Evolutionary conservation across 2,888 invertebrate species (phyloP).

Genomic region (Quadroppia sp.): DNA sequence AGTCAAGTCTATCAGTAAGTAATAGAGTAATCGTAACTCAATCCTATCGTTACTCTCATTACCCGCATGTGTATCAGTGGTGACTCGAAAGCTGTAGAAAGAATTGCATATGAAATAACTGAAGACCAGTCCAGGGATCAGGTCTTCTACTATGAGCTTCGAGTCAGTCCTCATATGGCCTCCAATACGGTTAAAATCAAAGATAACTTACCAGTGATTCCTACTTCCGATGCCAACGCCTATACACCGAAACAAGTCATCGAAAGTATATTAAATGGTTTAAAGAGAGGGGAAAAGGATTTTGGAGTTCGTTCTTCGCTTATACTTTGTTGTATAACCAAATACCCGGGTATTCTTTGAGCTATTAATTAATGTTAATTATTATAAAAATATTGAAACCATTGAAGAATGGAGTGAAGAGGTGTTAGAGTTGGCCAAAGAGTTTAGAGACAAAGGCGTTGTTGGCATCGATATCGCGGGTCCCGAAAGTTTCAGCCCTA

Average conservation of each 20-base stretch:
- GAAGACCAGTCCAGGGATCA: conserved; percentile 57
- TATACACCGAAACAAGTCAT: conserved; percentile 54
- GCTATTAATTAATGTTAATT: neutral
- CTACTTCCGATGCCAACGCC: conserved; percentile 48
- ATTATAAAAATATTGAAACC: too few species aligned
- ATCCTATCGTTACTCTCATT: conserved; percentile 32
- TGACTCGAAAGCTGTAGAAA: conserved; percentile 56
- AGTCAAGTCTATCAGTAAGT: neutral
- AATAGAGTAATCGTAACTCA: neutral
- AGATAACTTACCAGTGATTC: neutral
- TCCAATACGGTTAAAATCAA: conserved; percentile 46
- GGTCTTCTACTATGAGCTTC: conserved; percentile 58
- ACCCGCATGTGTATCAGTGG: conserved; percentile 51
- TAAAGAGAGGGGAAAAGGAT: conserved; percentile 54
- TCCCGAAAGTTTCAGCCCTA: conserved; percentile 49
- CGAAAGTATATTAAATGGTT: conserved; percentile 54
- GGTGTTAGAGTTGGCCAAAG: conserved; percentile 53
- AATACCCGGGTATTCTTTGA: conserved; percentile 16
- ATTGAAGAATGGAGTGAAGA: conserved; percentile 52
- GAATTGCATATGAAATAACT: conserved; percentile 59
- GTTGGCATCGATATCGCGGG: conserved; percentile 60
- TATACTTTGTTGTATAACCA: conserved; percentile 53
- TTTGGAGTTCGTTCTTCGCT: conserved; percentile 53
- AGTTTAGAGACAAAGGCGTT: conserved; percentile 55
- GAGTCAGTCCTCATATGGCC: conserved; percentile 57